Evolutionary conservation across 2,888 invertebrate genomes (phyloP).

Genomic region (Melipona bicolor): DNA sequence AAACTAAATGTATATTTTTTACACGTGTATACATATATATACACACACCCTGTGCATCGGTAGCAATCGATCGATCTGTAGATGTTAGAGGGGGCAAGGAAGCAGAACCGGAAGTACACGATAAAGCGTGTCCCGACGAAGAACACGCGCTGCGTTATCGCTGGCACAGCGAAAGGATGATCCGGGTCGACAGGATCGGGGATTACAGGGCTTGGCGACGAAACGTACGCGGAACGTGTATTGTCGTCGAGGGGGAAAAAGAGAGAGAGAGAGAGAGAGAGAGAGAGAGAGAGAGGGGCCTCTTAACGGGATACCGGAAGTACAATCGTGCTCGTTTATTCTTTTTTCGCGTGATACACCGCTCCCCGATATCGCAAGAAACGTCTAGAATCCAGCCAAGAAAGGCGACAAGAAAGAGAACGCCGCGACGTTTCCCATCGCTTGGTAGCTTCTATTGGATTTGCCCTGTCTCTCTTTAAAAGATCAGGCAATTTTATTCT

Average conservation of each 20-base stretch:
- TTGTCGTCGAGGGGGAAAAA: slow-evolving; percentile 16
- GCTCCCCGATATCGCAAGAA: slow-evolving; percentile 14
- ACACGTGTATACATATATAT: background rate
- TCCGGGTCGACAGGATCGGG: slow-evolving; percentile 65
- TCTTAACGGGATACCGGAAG: slow-evolving; percentile 43
- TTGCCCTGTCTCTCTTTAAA: background rate
- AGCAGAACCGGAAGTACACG: slow-evolving; percentile 36
- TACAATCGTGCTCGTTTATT: slow-evolving; percentile 47
- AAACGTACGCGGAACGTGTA: slow-evolving; percentile 49
- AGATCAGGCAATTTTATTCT: background rate
- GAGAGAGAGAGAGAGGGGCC: background rate
- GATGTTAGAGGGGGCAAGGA: slow-evolving; percentile 10
- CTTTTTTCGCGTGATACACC: slow-evolving; percentile 13
- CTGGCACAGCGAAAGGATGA: slow-evolving; percentile 61
- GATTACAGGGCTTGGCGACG: slow-evolving; percentile 58
- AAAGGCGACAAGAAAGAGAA: slow-evolving; percentile 22
- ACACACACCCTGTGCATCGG: no score
- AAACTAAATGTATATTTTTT: no score
- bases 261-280: no score
- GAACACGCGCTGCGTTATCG: slow-evolving; percentile 59
- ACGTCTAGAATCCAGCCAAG: background rate
- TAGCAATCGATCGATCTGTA: background rate
- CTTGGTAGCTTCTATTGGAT: background rate
- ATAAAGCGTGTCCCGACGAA: slow-evolving; percentile 47
- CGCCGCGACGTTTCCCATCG: slow-evolving; percentile 1